Evolutionary conservation across 2,888 invertebrate species (phyloP), one percentile per base, ranked within the genome.

Genomic region (Micoletzkya japonica): DNA sequence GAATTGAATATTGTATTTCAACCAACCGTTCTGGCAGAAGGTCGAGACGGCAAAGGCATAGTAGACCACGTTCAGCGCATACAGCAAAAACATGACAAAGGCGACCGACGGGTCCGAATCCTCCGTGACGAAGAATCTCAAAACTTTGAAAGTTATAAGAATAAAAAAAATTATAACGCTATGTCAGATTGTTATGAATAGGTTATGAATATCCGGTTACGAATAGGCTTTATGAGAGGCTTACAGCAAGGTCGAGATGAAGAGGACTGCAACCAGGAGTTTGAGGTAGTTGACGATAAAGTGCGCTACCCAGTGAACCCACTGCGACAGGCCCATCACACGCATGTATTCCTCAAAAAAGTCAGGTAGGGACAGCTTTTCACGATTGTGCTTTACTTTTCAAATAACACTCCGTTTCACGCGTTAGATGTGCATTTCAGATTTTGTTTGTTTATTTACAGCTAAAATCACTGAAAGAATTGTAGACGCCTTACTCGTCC

Each of bases 301-400:
- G 92, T 93, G 93, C 1, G 93, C 92, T 0, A 89, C 86, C 93
- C 94, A 94, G 82, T 93, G 91, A 76, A 93, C 87, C 91, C 92
- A 92, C 67, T 91, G 91, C 37, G 90, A 89, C 34, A 94, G 87
- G 1, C 94, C 94, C 91, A 93, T 93, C 87, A 94, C 92, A 88
- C 93, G 93, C 92, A 94, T 92, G 0, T 92, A 90, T 89, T 94
- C 94, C 91, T 93, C 87, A 37, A 86, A 32, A 20, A 59, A 39
- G n/a, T n/a, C n/a, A n/a, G n/a, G n/a, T n/a, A n/a, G n/a, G n/a
- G n/a, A n/a, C n/a, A n/a, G n/a, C n/a, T n/a, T n/a, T n/a, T n/a
- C n/a, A n/a, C n/a, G n/a, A n/a, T n/a, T n/a, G n/a, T n/a, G n/a
- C n/a, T n/a, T n/a, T n/a, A n/a, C n/a, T n/a, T n/a, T n/a, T n/a